Conservation (phyloP, 2,888 invertebrate genomes). For the Drosophila emarginata region DNA sequence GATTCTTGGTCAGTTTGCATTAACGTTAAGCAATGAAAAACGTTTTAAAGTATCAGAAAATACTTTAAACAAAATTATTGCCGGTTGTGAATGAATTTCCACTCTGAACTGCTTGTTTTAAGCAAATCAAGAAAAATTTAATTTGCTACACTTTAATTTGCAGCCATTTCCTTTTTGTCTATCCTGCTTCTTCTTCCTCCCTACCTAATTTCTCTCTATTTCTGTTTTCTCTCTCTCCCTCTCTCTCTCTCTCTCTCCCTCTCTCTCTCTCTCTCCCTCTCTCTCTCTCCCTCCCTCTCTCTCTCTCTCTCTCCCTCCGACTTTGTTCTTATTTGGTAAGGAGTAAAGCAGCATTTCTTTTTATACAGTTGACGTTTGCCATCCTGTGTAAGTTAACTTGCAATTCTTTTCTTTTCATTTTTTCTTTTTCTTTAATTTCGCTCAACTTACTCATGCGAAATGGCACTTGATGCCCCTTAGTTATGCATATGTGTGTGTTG, state of each 20-base stretch:
- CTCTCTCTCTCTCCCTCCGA: conserved; percentile 10
- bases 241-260: conserved; percentile 14
- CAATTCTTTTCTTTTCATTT: conserved; percentile 43
- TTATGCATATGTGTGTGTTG: conserved; percentile 17
- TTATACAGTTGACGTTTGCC: conserved; percentile 37
- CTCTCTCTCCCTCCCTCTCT: conserved; percentile 27
- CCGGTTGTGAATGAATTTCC: background rate
- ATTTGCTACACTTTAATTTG: conserved; percentile 65
- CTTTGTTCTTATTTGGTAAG: conserved; percentile 29
- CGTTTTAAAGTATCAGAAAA: conserved; percentile 5
- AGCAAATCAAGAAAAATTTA: conserved; percentile 38
- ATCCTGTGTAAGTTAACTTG: conserved; percentile 35
- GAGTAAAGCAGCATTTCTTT: conserved; percentile 35
- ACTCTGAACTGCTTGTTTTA: background rate
- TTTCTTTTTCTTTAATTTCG: conserved; percentile 60
- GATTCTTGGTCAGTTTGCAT: conserved; percentile 15
- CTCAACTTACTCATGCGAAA: conserved; percentile 69
- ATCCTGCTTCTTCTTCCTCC: conserved; percentile 1
- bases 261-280: conserved; percentile 18
- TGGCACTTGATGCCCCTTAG: conserved; percentile 64
- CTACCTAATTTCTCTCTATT: conserved; percentile 19
- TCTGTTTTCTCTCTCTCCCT: conserved; percentile 24
- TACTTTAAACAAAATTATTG: background rate
- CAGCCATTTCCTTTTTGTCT: too few species aligned
- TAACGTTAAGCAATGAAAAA: conserved; percentile 21